phyloP scores from a whole-genome alignment of 2,113 vertebrate genomes.

The Aplodontia rufa region DNA sequence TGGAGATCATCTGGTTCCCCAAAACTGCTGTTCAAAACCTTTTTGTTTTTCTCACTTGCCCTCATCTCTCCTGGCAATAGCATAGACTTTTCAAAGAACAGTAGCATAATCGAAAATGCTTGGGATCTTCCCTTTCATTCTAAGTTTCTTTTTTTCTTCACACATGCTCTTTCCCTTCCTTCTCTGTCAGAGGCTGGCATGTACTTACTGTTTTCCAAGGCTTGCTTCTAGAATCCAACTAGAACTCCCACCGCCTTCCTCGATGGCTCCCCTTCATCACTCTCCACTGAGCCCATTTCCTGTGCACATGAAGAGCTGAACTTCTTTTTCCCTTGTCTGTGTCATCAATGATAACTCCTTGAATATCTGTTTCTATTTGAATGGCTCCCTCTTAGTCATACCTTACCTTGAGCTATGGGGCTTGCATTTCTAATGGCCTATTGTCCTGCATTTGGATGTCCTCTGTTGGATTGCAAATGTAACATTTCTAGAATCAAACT shows the following conservation, averaged over 20 bases:
- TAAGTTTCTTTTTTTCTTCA: not conserved
- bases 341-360: not conserved
- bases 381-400: not conserved
- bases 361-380: not conserved
- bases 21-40: not conserved
- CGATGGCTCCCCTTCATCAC: not conserved
- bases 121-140: not conserved
- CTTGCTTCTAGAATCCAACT: not conserved
- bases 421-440: not conserved
- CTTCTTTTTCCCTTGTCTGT: too few species aligned
- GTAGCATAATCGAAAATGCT: not conserved
- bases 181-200: not conserved
- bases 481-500: conserved; percentile 30
- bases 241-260: not conserved
- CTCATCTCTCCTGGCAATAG: not conserved
- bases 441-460: not conserved
- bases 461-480: not conserved
- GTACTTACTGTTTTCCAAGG: not conserved
- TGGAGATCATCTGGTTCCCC: not conserved
- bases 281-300: not conserved
- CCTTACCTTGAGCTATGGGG: not conserved
- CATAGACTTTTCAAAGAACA: not conserved
- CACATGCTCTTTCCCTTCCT: not conserved
- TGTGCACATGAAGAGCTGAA: too few species aligned
- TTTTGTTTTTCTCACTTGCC: not conserved